phyloP scores from a whole-genome alignment of 2,113 vertebrate species.

The Isurus oxyrinchus region DNA sequence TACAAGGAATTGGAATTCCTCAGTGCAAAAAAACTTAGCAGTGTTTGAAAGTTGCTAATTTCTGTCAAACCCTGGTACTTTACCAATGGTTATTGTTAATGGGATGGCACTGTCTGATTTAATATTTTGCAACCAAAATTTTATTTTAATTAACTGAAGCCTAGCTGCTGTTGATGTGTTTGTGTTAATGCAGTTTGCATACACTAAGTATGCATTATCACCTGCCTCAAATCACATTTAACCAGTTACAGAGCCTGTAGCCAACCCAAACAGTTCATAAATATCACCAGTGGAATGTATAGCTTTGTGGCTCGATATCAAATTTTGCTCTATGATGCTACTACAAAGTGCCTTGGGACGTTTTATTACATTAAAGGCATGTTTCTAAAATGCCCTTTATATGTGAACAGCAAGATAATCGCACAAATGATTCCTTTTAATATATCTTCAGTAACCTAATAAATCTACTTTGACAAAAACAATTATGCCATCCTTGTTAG shows the following conservation, averaged over 20 bases:
- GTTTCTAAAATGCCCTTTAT: background rate
- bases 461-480: background rate
- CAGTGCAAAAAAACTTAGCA: background rate
- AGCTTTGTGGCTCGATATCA: no score
- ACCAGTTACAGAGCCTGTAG: background rate
- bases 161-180: background rate
- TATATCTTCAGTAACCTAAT: background rate
- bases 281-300: background rate
- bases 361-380: background rate
- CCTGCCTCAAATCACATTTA: background rate
- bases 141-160: background rate
- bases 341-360: no score
- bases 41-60: background rate
- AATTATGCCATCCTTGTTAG: background rate
- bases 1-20: background rate
- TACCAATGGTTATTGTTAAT: background rate
- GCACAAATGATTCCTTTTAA: background rate
- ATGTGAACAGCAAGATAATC: background rate
- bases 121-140: background rate
- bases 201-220: background rate
- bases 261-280: background rate
- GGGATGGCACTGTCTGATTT: background rate
- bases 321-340: no score
- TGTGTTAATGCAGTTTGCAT: background rate
- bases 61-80: background rate